A percentile compares a stretch with the other conserved stretches of the same genome.
Evolutionary conservation across 2,113 vertebrate species (phyloP).

Genomic region (Psophia crepitans): DNA sequence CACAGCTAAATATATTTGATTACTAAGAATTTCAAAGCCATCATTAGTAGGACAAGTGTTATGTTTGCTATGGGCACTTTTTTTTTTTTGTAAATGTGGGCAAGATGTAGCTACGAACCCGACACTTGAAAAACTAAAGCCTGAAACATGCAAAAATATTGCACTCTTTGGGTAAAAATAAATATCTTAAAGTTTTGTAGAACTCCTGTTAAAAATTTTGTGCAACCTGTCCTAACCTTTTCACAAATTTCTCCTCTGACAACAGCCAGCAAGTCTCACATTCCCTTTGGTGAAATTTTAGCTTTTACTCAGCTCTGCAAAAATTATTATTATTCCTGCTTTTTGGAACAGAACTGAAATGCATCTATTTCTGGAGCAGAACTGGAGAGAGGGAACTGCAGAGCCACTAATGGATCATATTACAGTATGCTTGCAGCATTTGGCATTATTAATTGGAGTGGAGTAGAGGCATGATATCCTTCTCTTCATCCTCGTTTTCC

Average conservation of each 20-base stretch:
- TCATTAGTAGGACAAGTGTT: background rate
- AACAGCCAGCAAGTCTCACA: background rate
- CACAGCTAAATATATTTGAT: background rate
- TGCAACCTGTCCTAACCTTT: background rate
- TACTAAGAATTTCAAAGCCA: background rate
- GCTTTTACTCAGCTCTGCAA: background rate
- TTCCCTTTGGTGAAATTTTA: background rate
- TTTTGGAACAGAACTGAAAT: conserved; percentile 8
- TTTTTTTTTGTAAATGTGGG: background rate
- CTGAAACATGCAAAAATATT: background rate
- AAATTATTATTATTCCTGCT: background rate
- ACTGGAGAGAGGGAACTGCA: background rate
- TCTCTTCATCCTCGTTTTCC: conserved; percentile 5
- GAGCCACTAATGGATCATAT: conserved; percentile 6
- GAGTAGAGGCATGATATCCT: background rate
- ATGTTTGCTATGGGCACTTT: background rate
- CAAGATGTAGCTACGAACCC: background rate
- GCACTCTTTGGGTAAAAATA: background rate
- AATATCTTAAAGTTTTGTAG: background rate
- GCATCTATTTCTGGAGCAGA: conserved; percentile 15
- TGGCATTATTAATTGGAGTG: background rate
- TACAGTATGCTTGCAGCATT: background rate
- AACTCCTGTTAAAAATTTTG: background rate
- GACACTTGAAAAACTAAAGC: background rate
- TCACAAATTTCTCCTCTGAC: background rate